Evolutionary conservation across 2,797 vertebrate genomes (phyloP), one percentile per base, ranked within the genome.

Genomic region (Muscicapa striata): DNA sequence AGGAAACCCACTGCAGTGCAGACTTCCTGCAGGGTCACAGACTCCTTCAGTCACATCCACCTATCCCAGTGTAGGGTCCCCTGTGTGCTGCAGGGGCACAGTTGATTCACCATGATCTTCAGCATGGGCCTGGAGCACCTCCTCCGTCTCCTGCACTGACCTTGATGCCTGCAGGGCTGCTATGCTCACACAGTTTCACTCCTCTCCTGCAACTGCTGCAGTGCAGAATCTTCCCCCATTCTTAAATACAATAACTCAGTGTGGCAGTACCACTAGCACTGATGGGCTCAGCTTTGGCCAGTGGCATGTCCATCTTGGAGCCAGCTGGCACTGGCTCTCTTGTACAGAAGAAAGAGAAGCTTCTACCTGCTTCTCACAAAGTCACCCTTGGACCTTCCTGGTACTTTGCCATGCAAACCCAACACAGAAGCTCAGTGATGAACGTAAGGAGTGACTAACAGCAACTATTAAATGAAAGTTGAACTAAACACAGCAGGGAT

Each of bases 291-390:
- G 51, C 63, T 30, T 32, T 41, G 43, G 15, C n/a, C 9, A 6
- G 13, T 1, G 6, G 19, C 3, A 1, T 12, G 38, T 84, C 38
- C 27, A 12, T 20, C 22, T 2, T n/a, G 30, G 17, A 48, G 17
- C 10, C 0, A 0, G 22, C 32, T 36, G n/a, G 17, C 27, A 52
- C 1, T 12, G 20, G 16, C 18, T 77, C 10, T 36, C 6, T 7
- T 7, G 12, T 30, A 58, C 14, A 41, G 8, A 14, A 23, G 22
- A 48, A 16, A 23, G 22, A 54, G 20, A 77, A 82, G 17, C 27
- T 48, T 82, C 43, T 8, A 48, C 10, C 23, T 52, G 40, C 34
- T 77, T 76, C 69, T 64, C 36, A 59, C 4, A 18, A 45, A 54
- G 40, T 13, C 20, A 38, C 40, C 13, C 26, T 12, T 41, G 38